Base-by-base conservation (phyloP, 2,113 vertebrate species). In the Toxotes chatareus region DNA sequence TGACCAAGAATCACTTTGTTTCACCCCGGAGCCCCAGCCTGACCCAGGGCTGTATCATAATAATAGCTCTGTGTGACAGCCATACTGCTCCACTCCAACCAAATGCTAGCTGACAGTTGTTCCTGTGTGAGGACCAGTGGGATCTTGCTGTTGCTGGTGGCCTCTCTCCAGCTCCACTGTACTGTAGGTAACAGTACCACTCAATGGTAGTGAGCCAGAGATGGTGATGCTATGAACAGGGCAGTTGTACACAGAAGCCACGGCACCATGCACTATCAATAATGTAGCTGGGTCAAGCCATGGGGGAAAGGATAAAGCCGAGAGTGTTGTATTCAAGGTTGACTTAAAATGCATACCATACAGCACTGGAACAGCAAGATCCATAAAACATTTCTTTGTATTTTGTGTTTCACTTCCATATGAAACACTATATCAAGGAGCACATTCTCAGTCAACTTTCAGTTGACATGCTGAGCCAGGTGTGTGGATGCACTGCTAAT, bases 31-130 rank as follows among this genome's bases (percentile, higher is more conserved):
- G 78, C 78, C 78, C 67, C 82, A 21, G 75, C 46, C 59, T 84
- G 81, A 92, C 91, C 90, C 72, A 40, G 57, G 75, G 87, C 79
- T 85, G 84, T 53, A 71, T 89, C 81, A 83, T 90, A 91, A 92
- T 93, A 93, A 93, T 83, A 91, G 87, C 82, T 76, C 69, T 77
- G 70, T 87, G 82, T 90, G 90, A 92, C 91, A 89, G 76, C 77
- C 85, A 89, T 83, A 82, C 89, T 89, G 86, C 84, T 90, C 60
- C 56, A 51, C 91, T 92, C 89, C 84, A 55, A 83, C 70, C 85
- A 86, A 91, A 94, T 84, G 68, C 73, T 74, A 80, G 74, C 71
- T 90, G 88, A 89, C 91, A 92, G 86, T 89, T 92, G 83, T 74
- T 82, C 59, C 78, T 83, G 79, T 42, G 76, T 82, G 61, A 80